Evolutionary conservation across 2,888 invertebrate genomes (phyloP).

Genomic region (Apamea sordens): DNA sequence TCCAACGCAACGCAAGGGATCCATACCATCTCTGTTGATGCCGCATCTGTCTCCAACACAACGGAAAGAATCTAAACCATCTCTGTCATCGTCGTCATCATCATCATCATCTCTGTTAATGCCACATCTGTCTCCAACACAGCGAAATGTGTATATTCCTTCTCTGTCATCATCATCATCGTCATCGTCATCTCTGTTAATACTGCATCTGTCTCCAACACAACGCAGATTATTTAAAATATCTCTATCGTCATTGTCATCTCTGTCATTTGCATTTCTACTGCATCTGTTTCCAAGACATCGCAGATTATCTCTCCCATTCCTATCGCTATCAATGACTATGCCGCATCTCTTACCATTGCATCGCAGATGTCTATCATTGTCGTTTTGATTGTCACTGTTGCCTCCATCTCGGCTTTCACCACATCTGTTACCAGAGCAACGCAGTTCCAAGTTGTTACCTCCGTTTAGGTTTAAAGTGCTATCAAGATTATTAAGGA

Average conservation of each 20-base stretch:
- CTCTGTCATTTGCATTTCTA: constrained; percentile 11
- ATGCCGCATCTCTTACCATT: constrained; percentile 24
- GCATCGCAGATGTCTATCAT: constrained; percentile 30
- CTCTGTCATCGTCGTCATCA: not conserved
- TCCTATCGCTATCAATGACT: constrained; percentile 1
- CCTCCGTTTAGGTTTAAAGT: not conserved
- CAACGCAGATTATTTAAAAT: constrained; percentile 21
- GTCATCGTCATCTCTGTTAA: constrained; percentile 14
- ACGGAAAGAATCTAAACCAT: not conserved
- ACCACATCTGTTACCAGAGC: constrained; percentile 32
- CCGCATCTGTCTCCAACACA: constrained; percentile 25
- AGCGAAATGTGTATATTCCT: constrained; percentile 7
- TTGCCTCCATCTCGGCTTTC: constrained; percentile 21
- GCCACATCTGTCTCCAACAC: constrained; percentile 29
- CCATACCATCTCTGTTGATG: constrained; percentile 8
- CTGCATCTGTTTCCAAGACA: constrained; percentile 42
- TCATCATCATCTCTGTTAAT: constrained; percentile 9
- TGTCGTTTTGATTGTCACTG: constrained; percentile 20
- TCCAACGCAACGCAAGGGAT: constrained; percentile 32
- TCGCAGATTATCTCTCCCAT: constrained; percentile 6
- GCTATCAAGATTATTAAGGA: constrained; percentile 33
- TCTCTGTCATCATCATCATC: constrained; percentile 5
- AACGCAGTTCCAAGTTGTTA: constrained; percentile 23
- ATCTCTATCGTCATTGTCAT: not conserved
- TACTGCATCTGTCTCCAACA: constrained; percentile 19